Conservation (phyloP, 2,113 vertebrate genomes). For the Pica pica region DNA sequence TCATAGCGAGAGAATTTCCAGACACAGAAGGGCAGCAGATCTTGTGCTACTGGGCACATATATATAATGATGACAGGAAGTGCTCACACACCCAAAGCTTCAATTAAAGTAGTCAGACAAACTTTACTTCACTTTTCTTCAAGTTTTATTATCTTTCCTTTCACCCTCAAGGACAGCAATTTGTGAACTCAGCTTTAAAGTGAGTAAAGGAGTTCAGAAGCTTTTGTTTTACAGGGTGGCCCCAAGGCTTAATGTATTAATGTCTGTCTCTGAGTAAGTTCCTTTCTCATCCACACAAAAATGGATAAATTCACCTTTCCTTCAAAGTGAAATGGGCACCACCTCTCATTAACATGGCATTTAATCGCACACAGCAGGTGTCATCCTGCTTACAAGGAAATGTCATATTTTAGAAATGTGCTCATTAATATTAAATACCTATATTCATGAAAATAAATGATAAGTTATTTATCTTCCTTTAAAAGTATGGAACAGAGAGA, state of each 20-base stretch:
- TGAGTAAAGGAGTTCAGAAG: not conserved
- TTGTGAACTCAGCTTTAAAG: not conserved
- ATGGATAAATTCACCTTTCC: not conserved
- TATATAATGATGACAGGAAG: not conserved
- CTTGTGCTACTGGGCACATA: not conserved
- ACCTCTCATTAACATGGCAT: not conserved
- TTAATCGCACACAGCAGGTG: not conserved
- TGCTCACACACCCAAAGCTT: not conserved
- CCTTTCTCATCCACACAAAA: not conserved
- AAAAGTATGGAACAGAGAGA: not conserved
- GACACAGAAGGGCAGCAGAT: not conserved
- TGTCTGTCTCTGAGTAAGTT: not conserved
- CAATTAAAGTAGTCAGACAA: not conserved
- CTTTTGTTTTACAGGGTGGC: not conserved
- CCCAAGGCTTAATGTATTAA: not conserved
- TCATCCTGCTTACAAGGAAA: not conserved
- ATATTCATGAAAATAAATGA: not conserved
- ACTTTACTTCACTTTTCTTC: not conserved
- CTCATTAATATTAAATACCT: not conserved
- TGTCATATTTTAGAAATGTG: not conserved
- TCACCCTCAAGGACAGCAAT: not conserved
- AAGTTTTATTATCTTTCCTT: not conserved
- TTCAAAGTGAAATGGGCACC: not conserved
- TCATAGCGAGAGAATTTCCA: not conserved
- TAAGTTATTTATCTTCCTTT: not conserved